A percentile compares a stretch with the other conserved stretches of the same genome.
Evolutionary conservation across 2,888 invertebrate genomes (phyloP).

Genomic region (Tetropium fuscum): DNA sequence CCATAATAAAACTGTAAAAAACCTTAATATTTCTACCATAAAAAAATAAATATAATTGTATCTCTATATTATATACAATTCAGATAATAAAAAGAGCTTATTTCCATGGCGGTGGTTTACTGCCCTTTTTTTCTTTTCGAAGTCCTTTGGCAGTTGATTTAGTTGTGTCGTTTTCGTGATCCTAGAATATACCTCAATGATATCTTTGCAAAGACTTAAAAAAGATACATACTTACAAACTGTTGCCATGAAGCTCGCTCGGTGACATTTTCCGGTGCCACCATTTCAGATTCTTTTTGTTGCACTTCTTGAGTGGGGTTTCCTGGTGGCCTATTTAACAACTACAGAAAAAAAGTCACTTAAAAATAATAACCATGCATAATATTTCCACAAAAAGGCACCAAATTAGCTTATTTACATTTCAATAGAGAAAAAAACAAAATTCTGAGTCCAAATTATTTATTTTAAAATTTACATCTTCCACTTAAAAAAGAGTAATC

Average conservation of each 20-base stretch:
- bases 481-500: conserved; percentile 26
- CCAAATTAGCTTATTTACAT: not conserved
- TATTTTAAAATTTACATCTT: conserved; percentile 3
- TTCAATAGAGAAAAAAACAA: not conserved
- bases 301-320: conserved; percentile 43
- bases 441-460: not conserved
- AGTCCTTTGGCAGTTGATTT: conserved; percentile 16
- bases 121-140: conserved; percentile 39
- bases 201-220: not conserved
- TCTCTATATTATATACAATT: conserved; percentile 3
- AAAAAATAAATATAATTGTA: conserved; percentile 21
- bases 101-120: conserved; percentile 54
- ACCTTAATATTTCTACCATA: conserved; percentile 2
- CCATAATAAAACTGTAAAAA: not conserved
- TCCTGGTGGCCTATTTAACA: conserved; percentile 54
- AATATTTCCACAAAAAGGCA: no score
- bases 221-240: conserved; percentile 41
- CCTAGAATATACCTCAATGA: conserved; percentile 29
- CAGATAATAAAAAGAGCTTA: conserved; percentile 29
- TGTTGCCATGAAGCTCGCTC: conserved; percentile 37
- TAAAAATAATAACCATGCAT: not conserved
- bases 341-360: conserved; percentile 44
- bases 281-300: conserved; percentile 21
- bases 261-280: conserved; percentile 10
- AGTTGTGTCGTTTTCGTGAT: conserved; percentile 29